phyloP scores from a whole-genome alignment of 2,888 invertebrate genomes.

The Lapara coniferarum region DNA sequence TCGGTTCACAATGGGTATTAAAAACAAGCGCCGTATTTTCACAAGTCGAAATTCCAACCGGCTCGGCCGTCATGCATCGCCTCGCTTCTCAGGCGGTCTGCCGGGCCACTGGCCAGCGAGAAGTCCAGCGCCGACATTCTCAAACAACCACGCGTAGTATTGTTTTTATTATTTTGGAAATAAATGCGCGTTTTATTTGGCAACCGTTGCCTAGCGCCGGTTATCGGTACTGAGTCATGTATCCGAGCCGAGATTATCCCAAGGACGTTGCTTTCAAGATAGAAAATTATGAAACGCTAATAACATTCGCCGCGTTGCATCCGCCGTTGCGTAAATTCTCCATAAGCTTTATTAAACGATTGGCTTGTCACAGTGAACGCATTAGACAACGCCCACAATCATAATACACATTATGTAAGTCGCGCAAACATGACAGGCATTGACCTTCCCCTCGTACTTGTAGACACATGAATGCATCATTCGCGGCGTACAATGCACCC shows the following conservation, averaged over 20 bases:
- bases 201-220: slow-evolving; percentile 64
- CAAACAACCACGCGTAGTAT: slow-evolving; percentile 47
- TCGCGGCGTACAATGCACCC: slow-evolving; percentile 72
- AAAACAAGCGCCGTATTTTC: slow-evolving; percentile 35
- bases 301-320: slow-evolving; percentile 36
- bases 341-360: slow-evolving; percentile 24
- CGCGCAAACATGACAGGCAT: slow-evolving; percentile 68
- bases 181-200: slow-evolving; percentile 66
- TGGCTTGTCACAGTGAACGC: slow-evolving; percentile 31
- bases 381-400: slow-evolving; percentile 59
- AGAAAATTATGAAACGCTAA: slow-evolving; percentile 56
- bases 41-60: slow-evolving; percentile 33
- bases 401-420: slow-evolving; percentile 68
- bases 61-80: slow-evolving; percentile 33
- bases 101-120: neutral
- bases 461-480: slow-evolving; percentile 76
- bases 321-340: slow-evolving; percentile 27
- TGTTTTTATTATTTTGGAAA: slow-evolving; percentile 61
- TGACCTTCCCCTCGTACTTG: slow-evolving; percentile 67
- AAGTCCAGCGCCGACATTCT: slow-evolving; percentile 37
- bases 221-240: slow-evolving; percentile 67
- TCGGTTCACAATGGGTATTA: slow-evolving; percentile 24
- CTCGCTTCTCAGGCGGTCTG: slow-evolving; percentile 24
- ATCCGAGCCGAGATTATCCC: slow-evolving; percentile 66
- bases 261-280: slow-evolving; percentile 71